Evolutionary conservation across 2,888 invertebrate species (phyloP), one percentile per base, ranked within the genome.

Genomic region (Oxyscelio sp.): DNA sequence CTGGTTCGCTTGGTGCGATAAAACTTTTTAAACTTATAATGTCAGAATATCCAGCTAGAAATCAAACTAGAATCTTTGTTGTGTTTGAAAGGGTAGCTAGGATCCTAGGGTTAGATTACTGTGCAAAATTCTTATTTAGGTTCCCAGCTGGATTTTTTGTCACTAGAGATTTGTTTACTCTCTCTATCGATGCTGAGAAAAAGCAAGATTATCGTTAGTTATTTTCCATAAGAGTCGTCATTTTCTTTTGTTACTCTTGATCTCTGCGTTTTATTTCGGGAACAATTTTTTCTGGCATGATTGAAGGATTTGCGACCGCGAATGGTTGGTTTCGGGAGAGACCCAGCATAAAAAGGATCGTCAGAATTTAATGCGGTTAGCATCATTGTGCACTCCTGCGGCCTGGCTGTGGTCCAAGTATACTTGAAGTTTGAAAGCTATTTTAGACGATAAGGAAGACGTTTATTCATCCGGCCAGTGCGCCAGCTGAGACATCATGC

Each of bases 361-460:
- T 66, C 89, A 90, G 89, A 91, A 90, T 91, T 92, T 89, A 90
- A 90, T 90, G 85, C 83, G 85, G 79, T 85, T 80, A 90, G 90
- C 90, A 89, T 92, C 89, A 93, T 93, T 92, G 92, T 91, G 90
- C 87, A 90, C 89, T 88, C 85, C 89, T 89, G 89, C 86, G 85
- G 89, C 90, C 92, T 93, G 93, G 93, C 93, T 89, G 38, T 78
- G 91, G 89, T 93, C 93, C 93, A 93, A 92, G 90, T 91, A 91
- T 88, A 90, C 91, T 89, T 91, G 89, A 93, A 91, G 91, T 92
- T 93, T 92, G 87, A 91, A 92, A 91, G 91, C 92, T 92, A 93
- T 93, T 93, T 93, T 92, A 90, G 91, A 92, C 92, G 91, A 93
- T 93, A 93, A 93, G 92, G 92, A 93, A 93, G 93, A 92, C 92